Base-by-base conservation (phyloP, 1,140 invertebrate genomes). In the Drosophila busckii region DNA sequence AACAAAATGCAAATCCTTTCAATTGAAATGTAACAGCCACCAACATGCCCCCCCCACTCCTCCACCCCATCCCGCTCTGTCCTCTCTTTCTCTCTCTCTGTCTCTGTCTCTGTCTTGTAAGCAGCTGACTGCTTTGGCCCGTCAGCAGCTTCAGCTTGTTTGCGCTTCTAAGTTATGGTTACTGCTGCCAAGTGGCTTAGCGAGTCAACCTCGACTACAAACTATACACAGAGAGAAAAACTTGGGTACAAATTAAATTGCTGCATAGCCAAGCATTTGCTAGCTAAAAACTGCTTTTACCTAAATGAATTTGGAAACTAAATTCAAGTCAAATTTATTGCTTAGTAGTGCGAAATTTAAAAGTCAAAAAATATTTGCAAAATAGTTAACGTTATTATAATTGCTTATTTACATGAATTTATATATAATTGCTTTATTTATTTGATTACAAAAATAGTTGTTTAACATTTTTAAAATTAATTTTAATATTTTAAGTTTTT, bases 1-100 rank as follows among this genome's bases (percentile, higher is more conserved):
- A 78, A 80, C 73, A 73, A 80, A 78, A 78, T 78, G 73, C 69
- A 78, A 78, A 78, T 78, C 73, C 73, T 80, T 73, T 80, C 73
- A 80, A 78, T 78, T 78, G 73, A 78, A 78, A 78, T 71, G 73
- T 80, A 53, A 80, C 73, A 68, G 46, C 52, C 23, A 46, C 40
- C 50, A 56, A 42, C 42, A 53, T 46, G 41, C 45, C 16, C 35
- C 22, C 26, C 28, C 46, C 29, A 46, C 4, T 22, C 4, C 9
- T n/a, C n/a, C 13, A 25, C n/a, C 8, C 16, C 38, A 8, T 35
- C 8, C 13, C 4, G 2, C 2, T 35, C n/a, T 4, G n/a, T 35
- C 1, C 34, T 35, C 2, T 22, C 26, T 25, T 13, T 9, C 4
- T 3, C 5, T 25, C 12, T 10, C 23, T 25, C 10, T 6, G 6